Base-by-base conservation (phyloP, 2,888 invertebrate species). In the Diploptera punctata region DNA sequence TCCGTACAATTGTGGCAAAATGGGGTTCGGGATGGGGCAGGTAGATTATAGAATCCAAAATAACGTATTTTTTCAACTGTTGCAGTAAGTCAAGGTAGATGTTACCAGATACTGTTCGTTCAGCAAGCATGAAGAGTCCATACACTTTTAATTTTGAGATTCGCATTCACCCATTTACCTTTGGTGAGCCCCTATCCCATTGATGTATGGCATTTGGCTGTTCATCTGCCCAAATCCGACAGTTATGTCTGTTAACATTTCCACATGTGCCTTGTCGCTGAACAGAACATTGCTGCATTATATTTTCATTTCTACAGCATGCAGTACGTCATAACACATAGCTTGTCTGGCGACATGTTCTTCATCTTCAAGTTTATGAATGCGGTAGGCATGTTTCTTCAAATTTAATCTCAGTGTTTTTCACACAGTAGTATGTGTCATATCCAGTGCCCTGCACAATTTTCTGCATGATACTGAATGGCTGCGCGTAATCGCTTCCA, bases 311-410 rank as follows among this genome's bases (percentile, higher is more conserved):
- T 54, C 54, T 54, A 26, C 54, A 26, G 16, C 29, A 2, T 61
- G 4, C n/a, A 61, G 18, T 19, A 61, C 2, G 21, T 61, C 61
- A 26, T 26, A 61, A 18, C 61, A 61, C 61, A 29, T 61, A 19
- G 61, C 29, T 61, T 61, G 26, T 19, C 10, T 18, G n/a, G 61
- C 13, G 21, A 29, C 61, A 61, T 29, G 29, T 13, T 61, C 26
- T 61, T 61, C 26, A 61, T n/a, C 61, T 21, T 61, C n/a, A 61
- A 61, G 26, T 26, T 9, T 61, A 26, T 61, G 61, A n/a, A 61
- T 2, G 61, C 10, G 18, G n/a, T 61, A 21, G 5, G 21, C 24
- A 61, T 29, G 61, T 33, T 33, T 33, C 5, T 33, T 5, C 10
- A 33, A 33, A 7, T 33, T 33, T 5, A 33, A 33, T 33, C 33